Base-by-base conservation (phyloP, 2,888 invertebrate genomes). In the Calameuta filiformis region DNA sequence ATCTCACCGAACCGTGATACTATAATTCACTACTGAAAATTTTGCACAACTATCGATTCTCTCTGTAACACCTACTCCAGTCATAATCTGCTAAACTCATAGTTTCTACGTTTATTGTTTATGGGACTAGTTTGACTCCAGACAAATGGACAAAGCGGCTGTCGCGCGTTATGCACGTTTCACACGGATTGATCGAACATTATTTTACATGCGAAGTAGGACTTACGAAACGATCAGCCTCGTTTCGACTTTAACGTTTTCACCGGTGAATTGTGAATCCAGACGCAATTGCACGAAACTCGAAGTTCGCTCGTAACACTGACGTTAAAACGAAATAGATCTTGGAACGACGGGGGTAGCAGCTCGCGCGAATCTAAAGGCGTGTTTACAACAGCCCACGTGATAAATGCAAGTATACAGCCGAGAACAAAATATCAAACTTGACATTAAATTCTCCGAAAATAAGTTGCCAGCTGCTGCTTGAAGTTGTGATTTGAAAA, bases 311-410 rank as follows among this genome's bases (percentile, higher is more conserved):
- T 40, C 68, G 77, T 77, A 77, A 77, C 74, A 77, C 68, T 74
- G 69, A 31, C 77, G 77, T 77, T 77, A 73, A 73, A 77, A 74
- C 73, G 73, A 73, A 77, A 77, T 77, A 74, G 77, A 77, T 77
- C 77, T 68, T 74, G 35, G 69, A 68, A 73, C 73, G 77, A 77
- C 35, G 77, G 3, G 15, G 74, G 74, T 73, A 40, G 35, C 76
- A 71, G 69, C 56, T 73, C 76, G 76, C 33, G 76, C 33, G 69
- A 69, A 69, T 68, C 34, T 69, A 40, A 69, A 35, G 23, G 35
- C 34, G 31, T n/a, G 35, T 56, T 56, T 23, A 56, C 40, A 56
- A 9, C 40, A 1, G 40, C 0, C 40, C 23, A 23, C 6, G 40
- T 9, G 40, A 56, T 23, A 23, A 23, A 23, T 23, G 40, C 6